phyloP scores from a whole-genome alignment of 2,113 vertebrate species.

The Corythaixoides concolor region DNA sequence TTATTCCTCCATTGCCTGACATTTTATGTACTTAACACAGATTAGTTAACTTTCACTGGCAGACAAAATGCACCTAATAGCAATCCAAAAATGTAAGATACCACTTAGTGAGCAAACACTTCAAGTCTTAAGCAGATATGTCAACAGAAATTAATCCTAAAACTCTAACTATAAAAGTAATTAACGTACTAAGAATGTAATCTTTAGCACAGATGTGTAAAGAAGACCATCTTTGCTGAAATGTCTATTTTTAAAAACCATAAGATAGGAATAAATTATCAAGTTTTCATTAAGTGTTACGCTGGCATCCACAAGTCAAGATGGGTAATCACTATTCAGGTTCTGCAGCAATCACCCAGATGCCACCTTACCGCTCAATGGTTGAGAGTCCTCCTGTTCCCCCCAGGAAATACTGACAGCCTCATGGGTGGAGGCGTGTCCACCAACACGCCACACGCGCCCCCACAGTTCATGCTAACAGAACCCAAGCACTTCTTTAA shows the following conservation, averaged over 20 bases:
- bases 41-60: not conserved
- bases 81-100: not conserved
- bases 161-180: not conserved
- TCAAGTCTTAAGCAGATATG: not conserved
- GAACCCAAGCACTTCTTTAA: not conserved
- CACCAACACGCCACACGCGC: rapidly evolving
- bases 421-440: rapidly evolving
- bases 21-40: not conserved
- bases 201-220: not conserved
- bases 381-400: not conserved
- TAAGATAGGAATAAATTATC: not conserved
- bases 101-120: not conserved
- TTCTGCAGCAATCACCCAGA: not conserved
- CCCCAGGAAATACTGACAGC: not conserved
- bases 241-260: not conserved
- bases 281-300: not conserved
- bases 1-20: not conserved
- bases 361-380: not conserved
- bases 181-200: not conserved
- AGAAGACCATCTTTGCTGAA: not conserved
- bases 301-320: not conserved
- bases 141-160: not conserved
- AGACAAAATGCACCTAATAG: not conserved
- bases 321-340: not conserved
- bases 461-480: not conserved